Evolutionary conservation across 2,888 invertebrate genomes (phyloP).

Genomic region (Cataglyphis cursor): DNA sequence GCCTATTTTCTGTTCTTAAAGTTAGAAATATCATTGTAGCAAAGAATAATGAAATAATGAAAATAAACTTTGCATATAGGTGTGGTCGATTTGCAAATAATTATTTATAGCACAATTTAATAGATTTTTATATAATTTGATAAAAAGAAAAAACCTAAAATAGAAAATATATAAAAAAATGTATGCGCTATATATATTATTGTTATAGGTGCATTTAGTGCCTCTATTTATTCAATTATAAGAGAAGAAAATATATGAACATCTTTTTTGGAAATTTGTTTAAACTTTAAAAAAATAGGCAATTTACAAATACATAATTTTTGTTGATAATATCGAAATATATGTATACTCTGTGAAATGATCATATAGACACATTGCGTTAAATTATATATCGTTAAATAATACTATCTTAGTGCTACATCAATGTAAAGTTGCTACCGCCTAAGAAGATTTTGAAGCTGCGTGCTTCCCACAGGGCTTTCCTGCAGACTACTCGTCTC

Average conservation of each 20-base stretch:
- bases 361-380: not conserved
- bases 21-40: constrained; percentile 14
- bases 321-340: not conserved
- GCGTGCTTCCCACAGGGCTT: constrained; percentile 85
- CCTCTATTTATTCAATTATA: not conserved
- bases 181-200: not conserved
- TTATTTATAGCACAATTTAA: constrained; percentile 14
- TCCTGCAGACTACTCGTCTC: constrained; percentile 70
- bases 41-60: constrained; percentile 1
- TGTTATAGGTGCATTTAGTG: not conserved
- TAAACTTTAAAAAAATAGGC: not conserved
- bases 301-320: not conserved
- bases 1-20: constrained; percentile 17
- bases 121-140: constrained; percentile 10
- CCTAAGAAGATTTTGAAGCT: constrained; percentile 82
- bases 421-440: constrained; percentile 55
- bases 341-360: not conserved
- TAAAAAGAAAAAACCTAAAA: not conserved
- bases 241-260: not conserved
- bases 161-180: not conserved
- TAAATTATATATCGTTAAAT: constrained; percentile 42
- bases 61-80: constrained; percentile 8
- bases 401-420: constrained; percentile 38
- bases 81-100: not conserved
- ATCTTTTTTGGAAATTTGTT: not conserved